phyloP scores from a whole-genome alignment of 2,113 vertebrate species.

The Stigmatopora nigra region DNA sequence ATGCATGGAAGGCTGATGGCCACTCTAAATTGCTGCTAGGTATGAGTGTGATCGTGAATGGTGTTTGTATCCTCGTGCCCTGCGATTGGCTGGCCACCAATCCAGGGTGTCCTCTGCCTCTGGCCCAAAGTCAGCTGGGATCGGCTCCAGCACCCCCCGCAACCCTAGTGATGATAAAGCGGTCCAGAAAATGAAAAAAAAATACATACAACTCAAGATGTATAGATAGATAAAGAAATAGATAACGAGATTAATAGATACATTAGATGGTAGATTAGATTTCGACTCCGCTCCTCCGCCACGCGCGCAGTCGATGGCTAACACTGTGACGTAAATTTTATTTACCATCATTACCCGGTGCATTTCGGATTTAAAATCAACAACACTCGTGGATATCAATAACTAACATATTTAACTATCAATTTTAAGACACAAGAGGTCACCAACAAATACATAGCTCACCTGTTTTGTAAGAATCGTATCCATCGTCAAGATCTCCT shows the following conservation, averaged over 20 bases:
- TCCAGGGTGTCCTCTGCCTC: no score
- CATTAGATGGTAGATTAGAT: not conserved
- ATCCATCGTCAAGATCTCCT: slow-evolving; percentile 26
- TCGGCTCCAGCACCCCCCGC: no score
- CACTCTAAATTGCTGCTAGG: no score
- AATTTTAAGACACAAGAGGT: not conserved
- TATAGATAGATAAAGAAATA: not conserved
- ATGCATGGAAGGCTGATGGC: no score
- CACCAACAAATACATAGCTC: not conserved
- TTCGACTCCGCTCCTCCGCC: not conserved
- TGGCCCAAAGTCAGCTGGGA: no score
- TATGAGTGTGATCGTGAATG: no score
- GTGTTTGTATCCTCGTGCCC: no score
- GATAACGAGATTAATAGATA: not conserved
- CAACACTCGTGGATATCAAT: not conserved
- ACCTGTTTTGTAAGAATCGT: slow-evolving; percentile 36
- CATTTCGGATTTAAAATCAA: not conserved
- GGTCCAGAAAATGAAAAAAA: no score
- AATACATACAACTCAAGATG: not conserved
- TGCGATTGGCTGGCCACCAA: no score
- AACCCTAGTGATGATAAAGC: no score
- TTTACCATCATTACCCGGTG: not conserved
- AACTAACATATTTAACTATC: not conserved
- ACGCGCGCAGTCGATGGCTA: not conserved
- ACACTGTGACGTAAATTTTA: not conserved